Conservation (phyloP, 92 coral and sea anemone species). For the Porites lobata region DNA sequence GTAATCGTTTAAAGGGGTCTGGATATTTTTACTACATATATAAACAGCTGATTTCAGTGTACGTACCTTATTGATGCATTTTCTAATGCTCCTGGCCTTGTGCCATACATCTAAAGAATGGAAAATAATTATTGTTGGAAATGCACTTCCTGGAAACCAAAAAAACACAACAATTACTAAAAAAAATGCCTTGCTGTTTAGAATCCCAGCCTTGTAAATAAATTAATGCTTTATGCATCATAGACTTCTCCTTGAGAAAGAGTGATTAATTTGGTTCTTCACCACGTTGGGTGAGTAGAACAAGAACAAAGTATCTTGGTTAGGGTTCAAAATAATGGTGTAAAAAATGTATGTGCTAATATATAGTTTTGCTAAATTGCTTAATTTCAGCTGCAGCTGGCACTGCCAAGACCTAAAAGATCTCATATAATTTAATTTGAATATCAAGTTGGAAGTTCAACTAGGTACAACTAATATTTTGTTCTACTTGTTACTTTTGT, state of each 20-base stretch:
- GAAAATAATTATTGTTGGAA: not conserved
- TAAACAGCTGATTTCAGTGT: not conserved
- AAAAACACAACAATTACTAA: not conserved
- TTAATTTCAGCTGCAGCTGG: not conserved
- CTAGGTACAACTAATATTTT: not conserved
- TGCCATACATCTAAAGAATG: constrained; percentile 32
- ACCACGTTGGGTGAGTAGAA: not conserved
- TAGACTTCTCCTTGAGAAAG: not conserved
- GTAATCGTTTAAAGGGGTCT: not conserved
- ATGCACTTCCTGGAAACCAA: constrained; percentile 11
- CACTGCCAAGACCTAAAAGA: not conserved
- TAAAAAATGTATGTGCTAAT: not conserved
- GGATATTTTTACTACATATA: no score
- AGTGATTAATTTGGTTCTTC: not conserved
- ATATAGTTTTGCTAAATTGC: not conserved
- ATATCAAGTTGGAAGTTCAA: not conserved
- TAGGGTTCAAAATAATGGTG: not conserved
- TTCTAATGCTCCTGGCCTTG: no score
- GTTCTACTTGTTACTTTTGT: not conserved
- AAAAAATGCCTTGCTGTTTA: not conserved
- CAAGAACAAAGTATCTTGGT: not conserved
- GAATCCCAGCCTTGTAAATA: not conserved
- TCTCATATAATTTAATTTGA: not conserved
- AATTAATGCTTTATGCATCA: not conserved
- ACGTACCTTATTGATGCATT: not conserved